Percentiles rank a stretch among this genome's conserved stretches.
These are phyloP conservation scores for Mantis religiosa DNA, from an alignment of 2,888 invertebrate genomes.

Conservation along the genomic window DNA sequence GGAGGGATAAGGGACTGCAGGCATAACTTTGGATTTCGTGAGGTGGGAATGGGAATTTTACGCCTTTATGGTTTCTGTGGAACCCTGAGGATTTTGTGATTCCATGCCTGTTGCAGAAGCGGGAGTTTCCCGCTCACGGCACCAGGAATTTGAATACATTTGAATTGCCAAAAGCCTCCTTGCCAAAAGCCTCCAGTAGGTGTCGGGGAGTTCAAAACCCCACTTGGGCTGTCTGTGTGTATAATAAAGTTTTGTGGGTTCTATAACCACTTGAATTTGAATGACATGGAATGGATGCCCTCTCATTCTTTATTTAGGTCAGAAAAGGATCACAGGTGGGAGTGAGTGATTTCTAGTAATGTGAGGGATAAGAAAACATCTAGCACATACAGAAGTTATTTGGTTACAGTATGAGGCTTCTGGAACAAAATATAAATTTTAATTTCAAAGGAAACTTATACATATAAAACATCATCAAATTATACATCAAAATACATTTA, in stretches of 20 bases:
- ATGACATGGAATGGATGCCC: background rate
- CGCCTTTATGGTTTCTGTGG: slow-evolving; percentile 18
- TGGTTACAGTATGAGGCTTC: too few species aligned
- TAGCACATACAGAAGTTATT: too few species aligned
- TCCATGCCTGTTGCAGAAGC: slow-evolving; percentile 17
- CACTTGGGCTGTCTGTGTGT: background rate
- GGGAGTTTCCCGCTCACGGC: slow-evolving; percentile 17
- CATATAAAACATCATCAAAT: too few species aligned
- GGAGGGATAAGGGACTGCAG: background rate
- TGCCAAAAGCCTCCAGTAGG: slow-evolving; percentile 14
- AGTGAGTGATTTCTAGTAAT: background rate
- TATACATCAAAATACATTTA: too few species aligned
- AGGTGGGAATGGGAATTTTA: slow-evolving; percentile 13
- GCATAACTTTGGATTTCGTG: background rate
- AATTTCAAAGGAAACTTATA: too few species aligned
- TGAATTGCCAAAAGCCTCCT: slow-evolving; percentile 17
- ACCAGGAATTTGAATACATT: slow-evolving; percentile 19
- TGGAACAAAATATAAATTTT: too few species aligned
- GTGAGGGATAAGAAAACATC: too few species aligned
- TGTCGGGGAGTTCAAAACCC: slow-evolving; percentile 2
- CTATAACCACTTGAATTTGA: background rate
- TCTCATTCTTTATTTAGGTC: background rate
- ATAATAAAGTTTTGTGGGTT: background rate
- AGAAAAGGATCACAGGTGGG: background rate
- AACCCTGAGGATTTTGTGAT: slow-evolving; percentile 15